Conservation (phyloP, 2,888 invertebrate species). For the Deroplatys truncata region DNA sequence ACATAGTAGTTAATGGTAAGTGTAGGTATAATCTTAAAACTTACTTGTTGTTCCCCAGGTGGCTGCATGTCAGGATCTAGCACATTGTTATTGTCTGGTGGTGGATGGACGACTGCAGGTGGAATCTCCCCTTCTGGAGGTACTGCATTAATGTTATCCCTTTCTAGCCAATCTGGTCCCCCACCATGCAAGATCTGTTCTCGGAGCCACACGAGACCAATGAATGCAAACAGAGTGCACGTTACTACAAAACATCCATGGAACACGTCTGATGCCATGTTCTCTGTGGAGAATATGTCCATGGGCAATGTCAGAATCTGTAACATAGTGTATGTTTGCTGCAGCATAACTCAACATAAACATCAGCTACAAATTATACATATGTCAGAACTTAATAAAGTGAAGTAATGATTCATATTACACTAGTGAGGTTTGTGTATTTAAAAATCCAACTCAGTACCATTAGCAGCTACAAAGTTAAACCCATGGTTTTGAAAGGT, state of each 20-base stretch:
- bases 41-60: constrained; percentile 32
- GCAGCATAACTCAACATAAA: neutral
- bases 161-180: constrained; percentile 93
- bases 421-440: too few species aligned
- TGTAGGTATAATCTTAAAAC: too few species aligned
- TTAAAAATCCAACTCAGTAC: too few species aligned
- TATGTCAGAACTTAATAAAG: too few species aligned
- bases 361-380: too few species aligned
- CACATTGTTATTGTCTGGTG: constrained; percentile 41
- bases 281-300: constrained; percentile 90
- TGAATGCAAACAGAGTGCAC: constrained; percentile 93
- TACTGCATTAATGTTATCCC: constrained; percentile 53
- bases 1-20: too few species aligned
- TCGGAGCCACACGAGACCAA: constrained; percentile 93
- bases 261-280: constrained; percentile 88
- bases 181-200: constrained; percentile 98
- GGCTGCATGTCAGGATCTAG: constrained; percentile 41
- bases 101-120: constrained; percentile 38
- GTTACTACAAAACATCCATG: constrained; percentile 96
- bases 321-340: constrained; percentile 40
- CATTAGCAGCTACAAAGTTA: too few species aligned
- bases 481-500: too few species aligned
- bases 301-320: constrained; percentile 75
- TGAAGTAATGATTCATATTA: too few species aligned
- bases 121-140: constrained; percentile 49